Evolutionary conservation across 92 coral and sea anemone genomes (phyloP).

Genomic region (Muricea muricata): DNA sequence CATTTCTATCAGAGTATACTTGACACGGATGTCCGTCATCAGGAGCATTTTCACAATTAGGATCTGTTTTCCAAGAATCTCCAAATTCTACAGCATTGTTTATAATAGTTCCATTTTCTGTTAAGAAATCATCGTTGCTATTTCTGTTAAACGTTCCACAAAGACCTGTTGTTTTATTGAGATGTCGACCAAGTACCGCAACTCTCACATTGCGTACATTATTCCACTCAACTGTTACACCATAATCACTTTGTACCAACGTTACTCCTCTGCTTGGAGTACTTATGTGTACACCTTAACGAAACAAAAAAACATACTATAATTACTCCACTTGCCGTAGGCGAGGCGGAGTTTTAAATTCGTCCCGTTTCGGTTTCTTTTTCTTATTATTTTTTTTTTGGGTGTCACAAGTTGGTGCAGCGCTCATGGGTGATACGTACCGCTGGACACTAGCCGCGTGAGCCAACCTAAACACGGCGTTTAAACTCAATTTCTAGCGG

Average conservation of each 20-base stretch:
- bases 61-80: conserved; percentile 46
- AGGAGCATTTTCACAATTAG: too few relatives aligned
- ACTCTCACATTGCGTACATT: too few relatives aligned
- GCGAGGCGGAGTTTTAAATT: too few relatives aligned
- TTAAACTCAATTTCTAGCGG: too few relatives aligned
- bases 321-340: too few relatives aligned
- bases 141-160: conserved; percentile 46
- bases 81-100: too few relatives aligned
- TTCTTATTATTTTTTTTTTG: too few relatives aligned
- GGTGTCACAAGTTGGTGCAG: too few relatives aligned
- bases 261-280: background rate
- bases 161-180: conserved; percentile 13
- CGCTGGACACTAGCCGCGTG: too few relatives aligned
- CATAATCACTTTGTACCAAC: background rate
- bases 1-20: conserved; percentile 4
- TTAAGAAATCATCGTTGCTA: conserved; percentile 38
- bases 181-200: conserved; percentile 29
- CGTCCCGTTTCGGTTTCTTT: too few relatives aligned
- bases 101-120: background rate
- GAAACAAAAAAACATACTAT: background rate
- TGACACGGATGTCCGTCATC: conserved; percentile 17
- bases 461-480: too few relatives aligned
- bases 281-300: background rate
- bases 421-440: too few relatives aligned
- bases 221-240: conserved; percentile 14